phyloP scores from a whole-genome alignment of 2,113 vertebrate species.

The Eolophus roseicapilla region DNA sequence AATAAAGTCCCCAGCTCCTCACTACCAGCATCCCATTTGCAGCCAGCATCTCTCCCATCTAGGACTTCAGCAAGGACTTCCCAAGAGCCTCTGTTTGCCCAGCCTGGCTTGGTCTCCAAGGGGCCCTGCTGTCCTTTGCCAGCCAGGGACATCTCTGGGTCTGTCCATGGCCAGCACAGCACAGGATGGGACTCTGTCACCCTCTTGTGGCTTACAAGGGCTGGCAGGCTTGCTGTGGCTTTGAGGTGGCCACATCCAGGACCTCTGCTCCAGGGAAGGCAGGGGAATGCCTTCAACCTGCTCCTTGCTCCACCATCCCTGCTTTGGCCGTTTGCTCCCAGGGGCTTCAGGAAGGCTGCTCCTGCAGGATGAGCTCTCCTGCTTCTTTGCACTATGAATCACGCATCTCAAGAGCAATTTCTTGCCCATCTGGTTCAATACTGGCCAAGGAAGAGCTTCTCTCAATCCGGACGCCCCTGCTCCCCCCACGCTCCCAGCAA shows the following conservation, averaged over 20 bases:
- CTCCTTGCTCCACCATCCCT: not conserved
- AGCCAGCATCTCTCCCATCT: not conserved
- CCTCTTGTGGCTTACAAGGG: slow-evolving; percentile 51
- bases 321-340: not conserved
- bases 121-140: not conserved
- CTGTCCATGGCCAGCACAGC: slow-evolving; percentile 23
- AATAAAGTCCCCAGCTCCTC: not conserved
- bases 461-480: not conserved
- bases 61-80: not conserved
- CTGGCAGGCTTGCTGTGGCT: slow-evolving; percentile 5
- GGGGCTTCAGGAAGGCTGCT: not conserved
- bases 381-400: not conserved
- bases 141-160: not conserved
- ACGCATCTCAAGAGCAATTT: not conserved
- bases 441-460: not conserved
- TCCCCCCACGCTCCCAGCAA: not conserved
- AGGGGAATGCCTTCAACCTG: not conserved
- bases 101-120: not conserved
- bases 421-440: not conserved
- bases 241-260: not conserved
- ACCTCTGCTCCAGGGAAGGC: not conserved
- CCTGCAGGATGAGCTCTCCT: rapidly evolving
- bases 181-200: slow-evolving; percentile 60
- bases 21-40: not conserved
- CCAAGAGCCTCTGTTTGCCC: not conserved